Conservation (phyloP, 2,113 vertebrate genomes). For the Nematolebias whitei region DNA sequence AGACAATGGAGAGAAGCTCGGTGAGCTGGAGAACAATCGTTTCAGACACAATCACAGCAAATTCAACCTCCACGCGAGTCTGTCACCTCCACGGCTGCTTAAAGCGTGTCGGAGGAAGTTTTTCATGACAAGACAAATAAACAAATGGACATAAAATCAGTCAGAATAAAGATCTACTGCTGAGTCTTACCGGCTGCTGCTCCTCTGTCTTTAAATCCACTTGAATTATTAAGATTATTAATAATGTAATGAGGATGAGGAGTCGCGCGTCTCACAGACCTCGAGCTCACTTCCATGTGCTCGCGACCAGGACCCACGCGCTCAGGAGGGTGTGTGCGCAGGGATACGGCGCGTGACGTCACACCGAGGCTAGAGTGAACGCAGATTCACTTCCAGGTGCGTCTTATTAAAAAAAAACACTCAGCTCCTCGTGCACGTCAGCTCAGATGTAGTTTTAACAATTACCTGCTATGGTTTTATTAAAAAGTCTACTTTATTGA, state of each 20-base stretch:
- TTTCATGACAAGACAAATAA: not conserved
- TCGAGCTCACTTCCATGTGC: conserved; percentile 79
- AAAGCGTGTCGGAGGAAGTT: conserved; percentile 5
- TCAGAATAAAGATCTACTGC: no score
- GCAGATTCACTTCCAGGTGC: not conserved
- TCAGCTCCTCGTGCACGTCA: not conserved
- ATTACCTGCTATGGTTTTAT: no score
- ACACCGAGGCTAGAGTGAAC: conserved; percentile 38
- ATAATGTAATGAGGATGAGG: conserved; percentile 5
- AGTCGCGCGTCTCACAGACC: conserved; percentile 64
- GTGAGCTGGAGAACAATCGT: conserved; percentile 51
- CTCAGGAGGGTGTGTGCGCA: conserved; percentile 43
- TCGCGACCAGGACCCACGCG: conserved; percentile 73
- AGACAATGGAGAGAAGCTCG: conserved; percentile 48
- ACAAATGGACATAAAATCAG: no score
- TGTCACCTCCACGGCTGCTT: not conserved
- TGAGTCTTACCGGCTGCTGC: not conserved
- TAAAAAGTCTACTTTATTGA: no score
- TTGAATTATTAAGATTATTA: conserved; percentile 17
- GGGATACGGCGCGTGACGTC: conserved; percentile 76
- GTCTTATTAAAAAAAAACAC: not conserved
- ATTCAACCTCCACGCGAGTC: conserved; percentile 10
- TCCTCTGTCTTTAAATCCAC: conserved; percentile 47
- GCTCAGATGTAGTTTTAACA: not conserved
- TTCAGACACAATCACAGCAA: conserved; percentile 7